These are phyloP conservation scores for Nasonia longicornis DNA, from an alignment of 1,140 invertebrate species.

Conservation along the genomic window DNA sequence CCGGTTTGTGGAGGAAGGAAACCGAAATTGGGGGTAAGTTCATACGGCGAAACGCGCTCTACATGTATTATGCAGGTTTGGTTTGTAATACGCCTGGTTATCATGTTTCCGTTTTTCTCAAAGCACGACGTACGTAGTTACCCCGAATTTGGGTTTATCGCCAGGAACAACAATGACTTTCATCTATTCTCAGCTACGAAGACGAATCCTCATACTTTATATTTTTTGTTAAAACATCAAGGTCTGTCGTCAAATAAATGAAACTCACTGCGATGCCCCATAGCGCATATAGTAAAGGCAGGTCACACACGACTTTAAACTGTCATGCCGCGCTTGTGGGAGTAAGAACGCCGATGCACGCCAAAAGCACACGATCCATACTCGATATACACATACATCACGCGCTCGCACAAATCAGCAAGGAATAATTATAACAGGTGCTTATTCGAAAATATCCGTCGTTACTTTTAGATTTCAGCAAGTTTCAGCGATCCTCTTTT, in stretches of 20 bases:
- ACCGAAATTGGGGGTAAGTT: conserved; percentile 29
- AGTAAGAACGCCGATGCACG: conserved; percentile 29
- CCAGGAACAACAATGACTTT: conserved; percentile 22
- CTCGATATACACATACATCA: conserved; percentile 29
- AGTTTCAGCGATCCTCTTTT: background rate
- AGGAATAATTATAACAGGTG: conserved; percentile 32
- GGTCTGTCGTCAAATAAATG: background rate
- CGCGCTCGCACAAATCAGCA: conserved; percentile 23
- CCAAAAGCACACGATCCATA: conserved; percentile 27
- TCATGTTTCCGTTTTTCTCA: background rate
- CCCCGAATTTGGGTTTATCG: conserved; percentile 19
- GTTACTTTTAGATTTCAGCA: conserved; percentile 36
- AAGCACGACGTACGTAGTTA: conserved; percentile 17
- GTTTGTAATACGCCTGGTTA: background rate
- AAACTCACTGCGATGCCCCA: conserved; percentile 15
- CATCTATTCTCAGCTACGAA: background rate
- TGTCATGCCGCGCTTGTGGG: conserved; percentile 6
- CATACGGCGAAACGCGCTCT: conserved; percentile 1
- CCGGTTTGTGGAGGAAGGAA: background rate
- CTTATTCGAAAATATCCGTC: conserved; percentile 21
- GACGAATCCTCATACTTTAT: too few relatives aligned
- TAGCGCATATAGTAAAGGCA: background rate
- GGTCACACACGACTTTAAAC: conserved; percentile 27
- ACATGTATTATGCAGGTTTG: background rate
- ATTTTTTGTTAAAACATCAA: background rate